phyloP scores from a whole-genome alignment of 2,888 invertebrate species.

The Temnothorax rugatulus region DNA sequence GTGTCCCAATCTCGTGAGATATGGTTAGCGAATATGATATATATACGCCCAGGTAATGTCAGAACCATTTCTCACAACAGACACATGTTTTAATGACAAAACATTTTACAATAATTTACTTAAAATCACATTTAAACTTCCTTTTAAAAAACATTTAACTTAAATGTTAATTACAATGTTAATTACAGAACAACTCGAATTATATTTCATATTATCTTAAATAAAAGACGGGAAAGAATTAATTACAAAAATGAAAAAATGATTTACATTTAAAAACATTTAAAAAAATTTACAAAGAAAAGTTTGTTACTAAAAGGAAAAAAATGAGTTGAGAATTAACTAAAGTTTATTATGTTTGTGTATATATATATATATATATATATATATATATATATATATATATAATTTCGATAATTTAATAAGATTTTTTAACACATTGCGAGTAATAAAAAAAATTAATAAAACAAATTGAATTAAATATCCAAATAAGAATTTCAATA shows the following conservation, averaged over 20 bases:
- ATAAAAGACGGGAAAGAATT: not conserved
- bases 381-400: not conserved
- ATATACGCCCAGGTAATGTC: not conserved
- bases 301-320: not conserved
- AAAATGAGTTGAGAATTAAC: not conserved
- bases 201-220: not conserved
- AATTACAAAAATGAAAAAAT: conserved; percentile 1
- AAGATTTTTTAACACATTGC: not conserved
- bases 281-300: not conserved
- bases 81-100: not conserved
- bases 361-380: not conserved
- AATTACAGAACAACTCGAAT: not conserved
- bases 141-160: not conserved
- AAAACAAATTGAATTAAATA: not conserved
- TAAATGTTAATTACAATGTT: not conserved
- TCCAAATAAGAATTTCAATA: not conserved
- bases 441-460: not conserved
- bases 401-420: not conserved
- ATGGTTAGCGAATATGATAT: conserved; percentile 6
- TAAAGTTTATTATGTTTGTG: not conserved
- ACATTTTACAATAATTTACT: not conserved
- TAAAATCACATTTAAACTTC: not conserved
- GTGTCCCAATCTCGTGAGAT: conserved; percentile 8
- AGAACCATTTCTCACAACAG: not conserved
- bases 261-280: not conserved